Evolutionary conservation across 2,797 vertebrate genomes (phyloP).

Genomic region (Gallirallus australis): DNA sequence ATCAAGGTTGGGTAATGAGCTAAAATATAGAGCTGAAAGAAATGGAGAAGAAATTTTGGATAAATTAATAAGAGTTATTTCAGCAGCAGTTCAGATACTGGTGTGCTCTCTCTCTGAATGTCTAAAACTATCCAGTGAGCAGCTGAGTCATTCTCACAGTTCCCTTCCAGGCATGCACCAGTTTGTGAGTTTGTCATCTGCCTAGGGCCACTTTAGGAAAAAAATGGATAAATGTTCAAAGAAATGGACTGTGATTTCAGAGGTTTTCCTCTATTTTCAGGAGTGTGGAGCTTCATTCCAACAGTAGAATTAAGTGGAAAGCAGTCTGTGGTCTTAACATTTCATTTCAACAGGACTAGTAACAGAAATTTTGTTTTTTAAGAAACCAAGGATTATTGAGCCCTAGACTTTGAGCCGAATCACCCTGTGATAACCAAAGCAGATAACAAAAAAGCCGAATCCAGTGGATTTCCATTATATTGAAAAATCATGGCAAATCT

Average conservation of each 20-base stretch:
- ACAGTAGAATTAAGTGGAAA: neutral
- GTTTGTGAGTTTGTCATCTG: neutral
- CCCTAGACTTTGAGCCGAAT: neutral
- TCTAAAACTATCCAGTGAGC: neutral
- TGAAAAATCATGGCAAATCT: neutral
- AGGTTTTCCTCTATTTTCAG: neutral
- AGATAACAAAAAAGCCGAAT: neutral
- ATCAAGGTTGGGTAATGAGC: neutral
- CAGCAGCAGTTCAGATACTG: neutral
- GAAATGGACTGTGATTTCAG: conserved; percentile 19
- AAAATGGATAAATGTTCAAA: neutral
- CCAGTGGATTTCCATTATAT: conserved; percentile 20
- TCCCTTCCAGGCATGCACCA: neutral
- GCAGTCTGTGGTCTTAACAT: conserved; percentile 33
- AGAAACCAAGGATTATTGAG: neutral
- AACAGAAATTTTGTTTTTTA: neutral
- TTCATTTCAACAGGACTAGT: conserved; percentile 11
- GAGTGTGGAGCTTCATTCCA: neutral
- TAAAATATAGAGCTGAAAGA: neutral
- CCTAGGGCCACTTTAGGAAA: neutral
- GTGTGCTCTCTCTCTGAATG: neutral
- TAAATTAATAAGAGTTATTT: neutral
- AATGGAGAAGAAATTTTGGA: neutral
- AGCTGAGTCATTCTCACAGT: neutral
- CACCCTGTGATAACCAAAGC: neutral